phyloP scores from a whole-genome alignment of 2,113 vertebrate species.

The Copsychus sechellarum region DNA sequence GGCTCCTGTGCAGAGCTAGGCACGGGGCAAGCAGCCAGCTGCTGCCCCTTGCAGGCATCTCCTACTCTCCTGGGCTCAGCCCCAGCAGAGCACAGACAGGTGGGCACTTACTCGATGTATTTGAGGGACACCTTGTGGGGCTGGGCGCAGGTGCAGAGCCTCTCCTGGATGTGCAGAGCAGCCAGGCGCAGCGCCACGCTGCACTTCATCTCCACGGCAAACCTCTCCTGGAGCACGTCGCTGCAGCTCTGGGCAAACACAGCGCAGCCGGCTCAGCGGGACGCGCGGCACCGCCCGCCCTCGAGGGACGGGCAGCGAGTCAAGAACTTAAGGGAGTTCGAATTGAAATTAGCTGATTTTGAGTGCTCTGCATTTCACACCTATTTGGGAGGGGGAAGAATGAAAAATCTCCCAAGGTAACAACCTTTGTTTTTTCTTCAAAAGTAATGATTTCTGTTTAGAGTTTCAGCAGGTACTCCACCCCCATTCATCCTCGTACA shows the following conservation, averaged over 20 bases:
- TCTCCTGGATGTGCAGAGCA: slow-evolving; percentile 94
- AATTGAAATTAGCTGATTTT: neutral
- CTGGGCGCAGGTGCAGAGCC: slow-evolving; percentile 88
- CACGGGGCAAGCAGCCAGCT: neutral
- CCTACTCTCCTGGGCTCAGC: neutral
- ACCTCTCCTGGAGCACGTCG: slow-evolving; percentile 93
- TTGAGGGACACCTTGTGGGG: slow-evolving; percentile 92
- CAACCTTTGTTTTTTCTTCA: too few species aligned
- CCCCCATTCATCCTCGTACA: too few species aligned
- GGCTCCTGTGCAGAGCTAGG: neutral
- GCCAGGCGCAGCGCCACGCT: slow-evolving; percentile 90
- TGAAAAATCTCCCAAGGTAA: too few species aligned
- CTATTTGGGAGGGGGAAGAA: too few species aligned
- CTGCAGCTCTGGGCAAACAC: slow-evolving; percentile 86
- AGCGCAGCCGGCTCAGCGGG: neutral
- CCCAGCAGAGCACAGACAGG: neutral
- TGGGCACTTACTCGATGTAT: slow-evolving; percentile 88
- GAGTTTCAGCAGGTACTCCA: too few species aligned
- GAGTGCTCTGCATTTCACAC: neutral
- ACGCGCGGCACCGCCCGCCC: too few species aligned
- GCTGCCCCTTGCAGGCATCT: neutral
- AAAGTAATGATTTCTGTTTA: too few species aligned
- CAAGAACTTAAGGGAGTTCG: neutral
- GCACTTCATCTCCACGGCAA: slow-evolving; percentile 96
- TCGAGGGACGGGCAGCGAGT: too few species aligned